A percentile compares a stretch with the other conserved stretches of the same genome.
phyloP scores from a whole-genome alignment of 2,113 vertebrate genomes.

The Stictonetta naevosa region DNA sequence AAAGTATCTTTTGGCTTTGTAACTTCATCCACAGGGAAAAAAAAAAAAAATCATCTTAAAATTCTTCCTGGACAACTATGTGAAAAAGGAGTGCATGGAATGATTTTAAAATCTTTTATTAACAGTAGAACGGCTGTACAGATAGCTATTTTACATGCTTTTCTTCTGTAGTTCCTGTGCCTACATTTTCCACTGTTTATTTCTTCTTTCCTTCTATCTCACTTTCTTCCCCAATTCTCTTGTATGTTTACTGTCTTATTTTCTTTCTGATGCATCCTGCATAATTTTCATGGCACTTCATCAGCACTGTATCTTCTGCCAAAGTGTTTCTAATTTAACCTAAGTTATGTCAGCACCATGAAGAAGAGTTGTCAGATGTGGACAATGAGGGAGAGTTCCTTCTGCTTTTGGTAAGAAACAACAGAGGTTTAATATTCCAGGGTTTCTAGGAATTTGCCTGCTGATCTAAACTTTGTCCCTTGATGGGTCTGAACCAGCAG shows the following conservation, averaged over 20 bases:
- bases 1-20: not conserved
- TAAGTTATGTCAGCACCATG: not conserved
- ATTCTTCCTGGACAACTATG: not conserved
- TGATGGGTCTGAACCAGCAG: not conserved
- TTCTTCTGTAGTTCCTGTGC: not conserved
- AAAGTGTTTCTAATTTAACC: not conserved
- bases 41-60: not conserved
- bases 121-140: not conserved
- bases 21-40: not conserved
- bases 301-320: not conserved
- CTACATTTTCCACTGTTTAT: not conserved
- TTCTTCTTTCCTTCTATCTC: not conserved
- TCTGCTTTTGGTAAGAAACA: not conserved
- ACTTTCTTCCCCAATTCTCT: not conserved
- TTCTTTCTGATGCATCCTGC: not conserved
- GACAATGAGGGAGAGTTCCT: not conserved
- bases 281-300: not conserved
- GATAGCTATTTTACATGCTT: not conserved
- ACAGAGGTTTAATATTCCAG: not conserved
- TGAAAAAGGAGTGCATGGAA: not conserved
- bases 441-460: not conserved
- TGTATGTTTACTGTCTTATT: not conserved
- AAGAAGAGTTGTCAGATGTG: not conserved
- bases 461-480: not conserved
- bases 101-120: not conserved